Evolutionary conservation across 1,140 invertebrate species (phyloP).

Genomic region (Temnothorax nylanderi): DNA sequence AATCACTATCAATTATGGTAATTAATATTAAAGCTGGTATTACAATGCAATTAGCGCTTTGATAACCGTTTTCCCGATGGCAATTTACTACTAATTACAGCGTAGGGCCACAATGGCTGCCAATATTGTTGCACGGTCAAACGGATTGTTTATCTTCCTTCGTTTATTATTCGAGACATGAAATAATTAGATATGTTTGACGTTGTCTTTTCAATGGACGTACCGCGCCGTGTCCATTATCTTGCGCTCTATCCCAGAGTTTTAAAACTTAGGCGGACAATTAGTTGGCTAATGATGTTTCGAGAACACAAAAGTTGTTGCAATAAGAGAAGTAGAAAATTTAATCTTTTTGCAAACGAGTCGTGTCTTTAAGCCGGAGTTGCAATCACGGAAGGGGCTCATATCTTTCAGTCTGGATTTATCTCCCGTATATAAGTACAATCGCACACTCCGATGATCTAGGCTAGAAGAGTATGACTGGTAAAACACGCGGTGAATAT

Average conservation of each 20-base stretch:
- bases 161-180: conserved; percentile 8
- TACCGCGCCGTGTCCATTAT: neutral
- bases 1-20: conserved; percentile 54
- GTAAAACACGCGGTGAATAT: neutral
- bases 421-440: neutral
- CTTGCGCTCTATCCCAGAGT: neutral
- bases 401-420: conserved; percentile 5
- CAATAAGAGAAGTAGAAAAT: neutral
- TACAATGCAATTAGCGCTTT: conserved; percentile 55
- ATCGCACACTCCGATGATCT: neutral
- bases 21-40: conserved; percentile 58
- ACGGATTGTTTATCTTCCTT: conserved; percentile 43
- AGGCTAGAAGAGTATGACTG: neutral
- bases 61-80: conserved; percentile 50
- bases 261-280: conserved; percentile 4
- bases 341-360: neutral
- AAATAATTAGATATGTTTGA: conserved; percentile 22
- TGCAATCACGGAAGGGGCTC: neutral
- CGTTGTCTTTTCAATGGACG: neutral
- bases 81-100: conserved; percentile 51
- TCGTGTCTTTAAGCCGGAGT: neutral
- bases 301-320: neutral
- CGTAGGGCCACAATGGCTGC: conserved; percentile 34
- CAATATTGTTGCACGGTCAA: conserved; percentile 39
- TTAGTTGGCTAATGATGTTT: conserved; percentile 17